Percentiles rank a stretch among this genome's conserved stretches.
Conservation (phyloP, 2,797 vertebrate species). For the Melanotaenia pygmaea region DNA sequence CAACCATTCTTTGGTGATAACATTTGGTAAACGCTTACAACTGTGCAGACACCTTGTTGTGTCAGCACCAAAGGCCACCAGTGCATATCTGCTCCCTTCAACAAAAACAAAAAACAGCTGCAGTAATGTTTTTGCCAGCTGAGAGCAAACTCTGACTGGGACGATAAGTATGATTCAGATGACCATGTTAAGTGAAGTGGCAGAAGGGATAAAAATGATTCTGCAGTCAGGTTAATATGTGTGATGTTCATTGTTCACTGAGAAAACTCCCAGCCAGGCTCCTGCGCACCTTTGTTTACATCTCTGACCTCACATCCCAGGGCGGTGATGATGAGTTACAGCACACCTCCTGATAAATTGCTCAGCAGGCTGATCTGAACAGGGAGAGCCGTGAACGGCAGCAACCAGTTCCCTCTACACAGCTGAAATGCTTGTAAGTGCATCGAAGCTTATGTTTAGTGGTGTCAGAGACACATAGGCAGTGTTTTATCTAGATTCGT, state of each 20-base stretch:
- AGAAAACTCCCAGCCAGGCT: conserved; percentile 5
- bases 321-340: conserved; percentile 32
- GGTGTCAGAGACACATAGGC: background rate
- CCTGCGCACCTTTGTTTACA: conserved; percentile 27
- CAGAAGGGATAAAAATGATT: conserved; percentile 24
- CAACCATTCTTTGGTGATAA: conserved; percentile 49
- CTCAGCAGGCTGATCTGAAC: conserved; percentile 24
- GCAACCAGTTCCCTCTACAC: conserved; percentile 5
- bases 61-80: conserved; percentile 32
- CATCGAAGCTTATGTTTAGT: conserved; percentile 3
- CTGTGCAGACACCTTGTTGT: conserved; percentile 17
- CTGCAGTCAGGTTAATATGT: conserved; percentile 16
- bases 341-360: conserved; percentile 42
- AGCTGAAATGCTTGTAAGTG: conserved; percentile 15
- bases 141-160: conserved; percentile 4
- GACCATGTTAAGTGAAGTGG: conserved; percentile 20
- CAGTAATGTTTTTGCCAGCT: background rate
- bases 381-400: conserved; percentile 24
- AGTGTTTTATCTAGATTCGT: conserved; percentile 21
- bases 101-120: conserved; percentile 19
- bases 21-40: conserved; percentile 52
- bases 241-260: conserved; percentile 13
- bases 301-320: conserved; percentile 45
- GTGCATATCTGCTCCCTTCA: conserved; percentile 35
- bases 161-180: conserved; percentile 10